These are phyloP conservation scores for Novumbra hubbsi DNA, from an alignment of 2,797 vertebrate species.

Conservation along the genomic window DNA sequence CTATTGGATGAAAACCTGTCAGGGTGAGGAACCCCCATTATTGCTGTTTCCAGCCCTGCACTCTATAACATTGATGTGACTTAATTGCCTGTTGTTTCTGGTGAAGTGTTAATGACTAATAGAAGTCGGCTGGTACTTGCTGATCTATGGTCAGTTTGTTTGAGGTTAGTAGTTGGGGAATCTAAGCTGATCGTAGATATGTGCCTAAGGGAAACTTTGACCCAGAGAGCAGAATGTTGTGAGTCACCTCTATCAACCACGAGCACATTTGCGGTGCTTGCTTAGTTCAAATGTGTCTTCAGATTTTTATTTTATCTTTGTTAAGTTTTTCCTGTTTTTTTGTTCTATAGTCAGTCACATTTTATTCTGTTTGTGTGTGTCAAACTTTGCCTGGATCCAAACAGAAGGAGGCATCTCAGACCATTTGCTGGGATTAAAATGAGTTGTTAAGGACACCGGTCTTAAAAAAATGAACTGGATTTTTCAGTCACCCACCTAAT, in stretches of 20 bases:
- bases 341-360: constrained; percentile 44
- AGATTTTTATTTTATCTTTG: constrained; percentile 10
- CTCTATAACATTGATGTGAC: not conserved
- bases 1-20: not conserved
- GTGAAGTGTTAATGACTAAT: not conserved
- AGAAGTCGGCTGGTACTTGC: not conserved
- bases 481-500: constrained; percentile 7
- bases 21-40: not conserved
- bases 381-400: constrained; percentile 35
- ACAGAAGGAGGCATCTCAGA: constrained; percentile 27
- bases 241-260: constrained; percentile 42
- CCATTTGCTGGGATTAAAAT: not conserved
- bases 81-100: not conserved
- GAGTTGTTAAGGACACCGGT: not conserved
- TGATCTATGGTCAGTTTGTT: not conserved
- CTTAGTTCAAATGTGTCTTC: constrained; percentile 34
- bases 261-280: constrained; percentile 42
- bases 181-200: not conserved
- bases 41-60: not conserved
- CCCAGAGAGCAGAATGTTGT: constrained; percentile 48
- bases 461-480: constrained; percentile 22
- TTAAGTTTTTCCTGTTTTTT: constrained; percentile 19
- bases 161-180: not conserved
- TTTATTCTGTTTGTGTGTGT: constrained; percentile 29
- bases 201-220: not conserved